A percentile compares a stretch with the other conserved stretches of the same genome.
Conservation (phyloP, 2,113 vertebrate genomes). For the Gobiocypris rarus region DNA sequence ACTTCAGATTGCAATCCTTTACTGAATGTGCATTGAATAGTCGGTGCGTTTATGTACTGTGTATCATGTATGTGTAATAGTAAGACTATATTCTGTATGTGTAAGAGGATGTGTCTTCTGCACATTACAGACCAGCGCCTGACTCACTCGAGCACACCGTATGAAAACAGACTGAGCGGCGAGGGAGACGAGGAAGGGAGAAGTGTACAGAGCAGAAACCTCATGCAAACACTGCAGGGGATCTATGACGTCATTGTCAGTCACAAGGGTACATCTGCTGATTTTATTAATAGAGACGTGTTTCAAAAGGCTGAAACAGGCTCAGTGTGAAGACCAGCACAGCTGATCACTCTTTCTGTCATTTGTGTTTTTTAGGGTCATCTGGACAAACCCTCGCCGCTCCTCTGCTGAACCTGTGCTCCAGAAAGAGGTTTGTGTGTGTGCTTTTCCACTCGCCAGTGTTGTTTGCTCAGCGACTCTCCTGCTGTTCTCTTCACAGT, state of each 20-base stretch:
- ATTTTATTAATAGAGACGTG: slow-evolving; percentile 10
- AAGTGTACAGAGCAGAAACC: slow-evolving; percentile 34
- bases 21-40: background rate
- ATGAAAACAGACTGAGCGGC: slow-evolving; percentile 18
- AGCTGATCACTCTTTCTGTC: slow-evolving; percentile 21
- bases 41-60: background rate
- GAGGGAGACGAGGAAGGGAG: slow-evolving; percentile 4
- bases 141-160: slow-evolving; percentile 18
- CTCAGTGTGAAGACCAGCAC: background rate
- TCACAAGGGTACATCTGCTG: slow-evolving; percentile 46
- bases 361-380: slow-evolving; percentile 43
- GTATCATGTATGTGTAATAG: background rate
- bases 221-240: slow-evolving; percentile 42
- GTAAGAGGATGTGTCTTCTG: slow-evolving; percentile 39
- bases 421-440: slow-evolving; percentile 54
- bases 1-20: background rate
- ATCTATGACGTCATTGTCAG: slow-evolving; percentile 52
- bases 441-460: background rate
- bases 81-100: background rate
- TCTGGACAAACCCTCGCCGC: slow-evolving; percentile 56
- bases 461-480: slow-evolving; percentile 18
- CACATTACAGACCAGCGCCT: slow-evolving; percentile 48
- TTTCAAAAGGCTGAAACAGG: background rate
- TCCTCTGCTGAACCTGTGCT: slow-evolving; percentile 59
- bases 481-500: slow-evolving; percentile 25